Base-by-base conservation (phyloP, 2,888 invertebrate species). In the Parelbella ahira region DNA sequence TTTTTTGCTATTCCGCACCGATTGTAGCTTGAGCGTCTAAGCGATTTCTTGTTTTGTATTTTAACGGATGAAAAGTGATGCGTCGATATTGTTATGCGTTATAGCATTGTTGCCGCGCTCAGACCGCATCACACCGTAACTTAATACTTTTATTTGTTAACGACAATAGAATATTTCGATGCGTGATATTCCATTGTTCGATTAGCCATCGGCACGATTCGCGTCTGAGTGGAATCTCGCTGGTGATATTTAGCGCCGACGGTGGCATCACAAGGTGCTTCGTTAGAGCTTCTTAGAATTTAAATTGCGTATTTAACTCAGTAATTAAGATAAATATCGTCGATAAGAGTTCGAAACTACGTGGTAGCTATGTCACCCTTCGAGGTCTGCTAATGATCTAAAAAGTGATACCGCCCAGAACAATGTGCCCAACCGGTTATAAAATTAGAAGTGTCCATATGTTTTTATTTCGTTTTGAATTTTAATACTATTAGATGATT, bases 271-370 rank as follows among this genome's bases (percentile, higher is more conserved):
- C 65, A 54, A 79, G 80, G 71, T 79, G 78, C 81, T 82, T 84
- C 63, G 67, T 57, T 63, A 65, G 60, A 49, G 60, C 57, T 50
- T 58, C 65, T 64, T 68, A 67, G 86, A 79, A 82, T 86, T 76
- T 69, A 74, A 84, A 86, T 76, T 64, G 64, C 63, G 60, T 60
- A 63, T 77, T 84, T 82, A 80, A 68, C 58, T 67, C 58, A 44
- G 69, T 79, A 81, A 83, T 86, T 84, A 84, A 86, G 86, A 86
- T 87, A 73, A 84, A 83, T 83, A 73, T 68, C 56, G 57, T 39
- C 60, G 84, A 86, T 86, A 83, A 75, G 66, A 69, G 60, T 63
- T 66, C 52, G 45, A 51, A 66, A 65, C 63, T 65, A 72, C 73
- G 75, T 79, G 74, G 68, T 65, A 63, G 71, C 65, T 58, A 56